phyloP scores from a whole-genome alignment of 2,888 invertebrate species.

The Ecliptopera silaceata region DNA sequence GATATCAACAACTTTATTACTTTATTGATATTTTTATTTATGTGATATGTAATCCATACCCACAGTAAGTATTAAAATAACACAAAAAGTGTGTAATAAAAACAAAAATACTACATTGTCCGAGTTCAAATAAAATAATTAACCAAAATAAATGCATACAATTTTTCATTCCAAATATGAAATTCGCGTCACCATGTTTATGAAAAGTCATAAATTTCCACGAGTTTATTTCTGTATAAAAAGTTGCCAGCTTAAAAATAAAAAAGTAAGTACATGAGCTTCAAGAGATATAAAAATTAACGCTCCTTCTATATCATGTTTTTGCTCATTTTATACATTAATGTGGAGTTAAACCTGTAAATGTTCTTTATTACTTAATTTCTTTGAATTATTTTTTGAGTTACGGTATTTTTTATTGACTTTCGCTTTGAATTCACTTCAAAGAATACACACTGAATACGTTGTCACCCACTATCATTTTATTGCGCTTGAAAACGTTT shows the following conservation, averaged over 20 bases:
- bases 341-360: constrained; percentile 30
- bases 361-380: constrained; percentile 38
- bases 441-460: constrained; percentile 3
- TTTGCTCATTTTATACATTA: constrained; percentile 32
- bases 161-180: constrained; percentile 23
- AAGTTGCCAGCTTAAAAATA: constrained; percentile 11
- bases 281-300: constrained; percentile 25
- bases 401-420: constrained; percentile 24
- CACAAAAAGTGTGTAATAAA: background rate
- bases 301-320: constrained; percentile 24
- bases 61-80: too few species aligned
- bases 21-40: too few species aligned
- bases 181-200: constrained; percentile 21
- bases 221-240: background rate
- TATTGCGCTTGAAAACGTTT: background rate
- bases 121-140: background rate
- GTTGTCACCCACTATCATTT: background rate
- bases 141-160: background rate
- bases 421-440: constrained; percentile 19
- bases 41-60: too few species aligned
- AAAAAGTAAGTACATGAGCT: constrained; percentile 17
- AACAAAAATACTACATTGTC: background rate
- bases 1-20: too few species aligned
- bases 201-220: constrained; percentile 13
- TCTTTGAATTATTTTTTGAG: constrained; percentile 29